Evolutionary conservation across 1,140 invertebrate species (phyloP).

Genomic region (Cydia amplana): DNA sequence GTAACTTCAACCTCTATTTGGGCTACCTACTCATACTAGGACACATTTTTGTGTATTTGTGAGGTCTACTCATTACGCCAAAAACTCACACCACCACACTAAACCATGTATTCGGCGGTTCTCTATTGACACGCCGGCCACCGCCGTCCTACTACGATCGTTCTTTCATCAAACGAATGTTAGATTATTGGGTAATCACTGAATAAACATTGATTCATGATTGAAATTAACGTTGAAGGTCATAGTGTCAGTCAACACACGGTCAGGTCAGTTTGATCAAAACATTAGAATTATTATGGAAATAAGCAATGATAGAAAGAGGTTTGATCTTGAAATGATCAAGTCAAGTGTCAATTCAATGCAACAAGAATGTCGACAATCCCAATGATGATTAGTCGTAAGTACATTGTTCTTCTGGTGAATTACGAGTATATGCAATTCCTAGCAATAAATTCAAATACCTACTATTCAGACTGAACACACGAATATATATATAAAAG

Average conservation of each 20-base stretch:
- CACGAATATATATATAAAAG: too few relatives aligned
- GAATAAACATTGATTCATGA: constrained; percentile 22
- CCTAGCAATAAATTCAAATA: not conserved
- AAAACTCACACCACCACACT: not conserved
- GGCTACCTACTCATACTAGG: constrained; percentile 44
- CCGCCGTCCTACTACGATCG: not conserved
- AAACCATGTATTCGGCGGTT: not conserved
- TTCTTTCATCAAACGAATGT: constrained; percentile 25
- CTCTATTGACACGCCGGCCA: constrained; percentile 17
- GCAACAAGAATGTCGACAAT: not conserved
- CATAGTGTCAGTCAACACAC: constrained; percentile 17
- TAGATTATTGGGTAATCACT: constrained; percentile 26
- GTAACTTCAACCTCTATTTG: constrained; percentile 47
- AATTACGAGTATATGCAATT: not conserved
- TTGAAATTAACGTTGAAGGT: constrained; percentile 18
- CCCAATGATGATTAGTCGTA: too few relatives aligned
- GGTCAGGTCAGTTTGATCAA: constrained; percentile 28
- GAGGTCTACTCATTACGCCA: not conserved
- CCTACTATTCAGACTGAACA: too few relatives aligned
- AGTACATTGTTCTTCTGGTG: too few relatives aligned
- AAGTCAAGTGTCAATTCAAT: not conserved
- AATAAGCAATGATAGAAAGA: not conserved
- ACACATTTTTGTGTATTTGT: constrained; percentile 35
- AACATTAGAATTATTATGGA: constrained; percentile 17
- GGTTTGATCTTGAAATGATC: not conserved